phyloP scores from a whole-genome alignment of 2,797 vertebrate genomes.

The Leucoraja ocellata region DNA sequence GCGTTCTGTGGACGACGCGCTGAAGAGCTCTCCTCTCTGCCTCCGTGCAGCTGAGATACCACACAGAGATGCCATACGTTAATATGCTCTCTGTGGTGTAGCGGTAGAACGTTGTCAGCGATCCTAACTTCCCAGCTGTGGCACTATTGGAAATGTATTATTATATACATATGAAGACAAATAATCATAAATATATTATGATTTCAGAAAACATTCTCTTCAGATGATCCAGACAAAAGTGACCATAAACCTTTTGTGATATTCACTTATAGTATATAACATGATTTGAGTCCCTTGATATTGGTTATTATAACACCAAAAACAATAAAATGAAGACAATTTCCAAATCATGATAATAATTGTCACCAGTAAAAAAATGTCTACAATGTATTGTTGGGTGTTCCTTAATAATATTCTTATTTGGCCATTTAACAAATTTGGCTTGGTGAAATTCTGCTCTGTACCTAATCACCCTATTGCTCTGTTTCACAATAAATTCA shows the following conservation, averaged over 20 bases:
- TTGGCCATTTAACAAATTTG: neutral
- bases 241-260: neutral
- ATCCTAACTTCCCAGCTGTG: neutral
- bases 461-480: neutral
- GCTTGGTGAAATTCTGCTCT: neutral
- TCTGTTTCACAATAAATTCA: neutral
- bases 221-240: neutral
- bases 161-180: neutral
- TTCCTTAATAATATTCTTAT: neutral
- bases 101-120: too few relatives aligned
- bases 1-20: too few relatives aligned
- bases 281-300: slow-evolving; percentile 1
- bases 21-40: too few relatives aligned
- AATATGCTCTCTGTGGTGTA: too few relatives aligned
- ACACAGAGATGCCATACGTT: too few relatives aligned
- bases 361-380: neutral
- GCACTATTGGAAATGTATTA: neutral
- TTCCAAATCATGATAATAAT: neutral
- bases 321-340: neutral
- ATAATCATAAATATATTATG: neutral
- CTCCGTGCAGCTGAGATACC: too few relatives aligned
- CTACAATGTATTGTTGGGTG: neutral
- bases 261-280: neutral
- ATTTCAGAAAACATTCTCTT: neutral
- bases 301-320: neutral